Evolutionary conservation across 2,113 vertebrate species (phyloP).

Genomic region (Scophthalmus maximus): DNA sequence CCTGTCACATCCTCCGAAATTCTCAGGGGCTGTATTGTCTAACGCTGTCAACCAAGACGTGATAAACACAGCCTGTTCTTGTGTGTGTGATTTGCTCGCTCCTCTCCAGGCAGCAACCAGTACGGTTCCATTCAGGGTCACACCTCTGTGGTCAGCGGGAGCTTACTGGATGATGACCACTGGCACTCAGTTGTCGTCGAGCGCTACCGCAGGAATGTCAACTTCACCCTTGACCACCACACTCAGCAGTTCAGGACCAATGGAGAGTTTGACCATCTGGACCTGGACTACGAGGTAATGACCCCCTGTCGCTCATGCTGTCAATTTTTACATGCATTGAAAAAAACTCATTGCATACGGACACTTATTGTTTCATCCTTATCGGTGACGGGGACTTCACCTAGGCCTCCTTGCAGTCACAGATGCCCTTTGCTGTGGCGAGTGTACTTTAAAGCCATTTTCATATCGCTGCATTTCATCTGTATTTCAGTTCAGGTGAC

Average conservation of each 20-base stretch:
- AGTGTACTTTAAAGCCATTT: too few species aligned
- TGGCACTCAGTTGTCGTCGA: constrained; percentile 94
- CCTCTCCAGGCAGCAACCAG: constrained; percentile 98
- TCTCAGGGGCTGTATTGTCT: too few species aligned
- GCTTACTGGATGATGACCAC: constrained; percentile 95
- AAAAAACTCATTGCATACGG: too few species aligned
- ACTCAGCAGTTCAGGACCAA: constrained; percentile 94
- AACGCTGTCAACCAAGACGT: neutral
- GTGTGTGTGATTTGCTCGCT: neutral
- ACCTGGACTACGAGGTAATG: constrained; percentile 95
- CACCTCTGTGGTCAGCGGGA: constrained; percentile 90
- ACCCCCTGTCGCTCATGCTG: neutral
- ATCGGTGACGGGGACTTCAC: too few species aligned
- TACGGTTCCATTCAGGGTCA: constrained; percentile 95
- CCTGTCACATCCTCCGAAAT: too few species aligned
- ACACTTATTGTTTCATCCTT: too few species aligned
- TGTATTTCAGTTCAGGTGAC: too few species aligned
- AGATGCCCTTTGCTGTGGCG: too few species aligned
- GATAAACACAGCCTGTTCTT: neutral
- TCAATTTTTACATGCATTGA: too few species aligned
- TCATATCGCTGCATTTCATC: too few species aligned
- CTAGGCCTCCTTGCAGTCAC: too few species aligned
- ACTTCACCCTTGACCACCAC: constrained; percentile 94
- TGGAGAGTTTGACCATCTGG: constrained; percentile 96
- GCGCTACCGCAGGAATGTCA: constrained; percentile 92